phyloP scores from a whole-genome alignment of 2,797 vertebrate species.

The Rhynchotus rufescens region DNA sequence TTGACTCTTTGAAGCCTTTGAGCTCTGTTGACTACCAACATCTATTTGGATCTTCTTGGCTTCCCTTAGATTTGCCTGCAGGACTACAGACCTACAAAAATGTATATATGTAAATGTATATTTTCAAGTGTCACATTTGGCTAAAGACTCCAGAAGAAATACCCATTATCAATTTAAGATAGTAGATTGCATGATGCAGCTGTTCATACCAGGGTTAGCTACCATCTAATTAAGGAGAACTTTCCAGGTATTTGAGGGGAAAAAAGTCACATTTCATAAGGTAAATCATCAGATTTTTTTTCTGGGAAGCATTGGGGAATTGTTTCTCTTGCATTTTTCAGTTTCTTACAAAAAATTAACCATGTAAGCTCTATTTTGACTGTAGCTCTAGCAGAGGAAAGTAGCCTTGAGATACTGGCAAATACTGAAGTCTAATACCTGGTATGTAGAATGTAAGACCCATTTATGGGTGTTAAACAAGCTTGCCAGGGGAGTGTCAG shows the following conservation, averaged over 20 bases:
- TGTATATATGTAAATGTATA: too few relatives aligned
- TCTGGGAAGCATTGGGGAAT: neutral
- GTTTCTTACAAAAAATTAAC: neutral
- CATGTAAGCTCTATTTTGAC: neutral
- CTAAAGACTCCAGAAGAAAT: neutral
- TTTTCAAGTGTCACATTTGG: neutral
- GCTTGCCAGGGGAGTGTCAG: neutral
- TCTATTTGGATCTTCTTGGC: neutral
- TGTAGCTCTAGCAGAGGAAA: neutral
- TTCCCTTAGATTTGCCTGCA: neutral
- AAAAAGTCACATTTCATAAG: neutral
- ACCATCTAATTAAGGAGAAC: neutral
- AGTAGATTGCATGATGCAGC: neutral
- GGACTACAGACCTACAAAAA: neutral
- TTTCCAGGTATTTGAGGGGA: neutral
- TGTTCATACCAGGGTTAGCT: neutral
- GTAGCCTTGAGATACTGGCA: neutral
- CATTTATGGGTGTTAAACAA: neutral
- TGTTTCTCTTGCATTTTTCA: neutral
- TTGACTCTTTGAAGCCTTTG: neutral
- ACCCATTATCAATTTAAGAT: neutral
- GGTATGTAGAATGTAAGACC: neutral
- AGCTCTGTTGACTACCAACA: neutral
- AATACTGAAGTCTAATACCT: neutral
- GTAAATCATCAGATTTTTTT: neutral